These are phyloP conservation scores for Cryptus viduatorius DNA, from an alignment of 2,888 invertebrate genomes.

Conservation along the genomic window DNA sequence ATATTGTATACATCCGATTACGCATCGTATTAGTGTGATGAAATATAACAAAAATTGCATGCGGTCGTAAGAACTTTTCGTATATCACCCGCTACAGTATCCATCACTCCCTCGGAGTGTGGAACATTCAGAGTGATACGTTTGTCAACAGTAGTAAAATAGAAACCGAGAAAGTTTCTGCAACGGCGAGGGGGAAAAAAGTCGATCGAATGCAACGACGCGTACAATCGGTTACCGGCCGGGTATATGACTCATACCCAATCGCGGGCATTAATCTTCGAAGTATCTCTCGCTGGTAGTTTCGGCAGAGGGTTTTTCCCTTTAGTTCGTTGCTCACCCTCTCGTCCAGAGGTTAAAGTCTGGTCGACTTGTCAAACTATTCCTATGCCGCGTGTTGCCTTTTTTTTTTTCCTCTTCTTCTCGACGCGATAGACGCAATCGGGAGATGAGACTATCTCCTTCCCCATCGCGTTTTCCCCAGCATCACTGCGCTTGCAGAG, in stretches of 20 bases:
- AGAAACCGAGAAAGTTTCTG: background rate
- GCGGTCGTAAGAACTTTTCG: slow-evolving; percentile 8
- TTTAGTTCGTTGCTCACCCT: slow-evolving; percentile 37
- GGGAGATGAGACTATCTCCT: slow-evolving; percentile 44
- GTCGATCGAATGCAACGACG: slow-evolving; percentile 70
- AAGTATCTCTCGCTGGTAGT: slow-evolving; percentile 50
- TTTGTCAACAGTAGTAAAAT: slow-evolving; percentile 23
- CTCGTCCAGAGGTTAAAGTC: slow-evolving; percentile 4
- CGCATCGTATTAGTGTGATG: slow-evolving; percentile 18
- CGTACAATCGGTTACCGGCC: slow-evolving; percentile 67
- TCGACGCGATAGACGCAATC: slow-evolving; percentile 55
- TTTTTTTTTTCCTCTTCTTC: background rate
- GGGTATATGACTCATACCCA: slow-evolving; percentile 71
- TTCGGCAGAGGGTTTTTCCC: slow-evolving; percentile 35
- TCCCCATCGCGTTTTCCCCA: too few relatives aligned
- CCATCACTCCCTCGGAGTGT: background rate
- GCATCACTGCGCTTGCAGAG: background rate
- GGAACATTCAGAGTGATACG: slow-evolving; percentile 26
- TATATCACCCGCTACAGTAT: background rate
- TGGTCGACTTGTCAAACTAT: slow-evolving; percentile 27
- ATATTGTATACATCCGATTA: background rate
- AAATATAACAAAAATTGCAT: background rate
- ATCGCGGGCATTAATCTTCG: slow-evolving; percentile 71
- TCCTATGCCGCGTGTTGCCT: slow-evolving; percentile 4
- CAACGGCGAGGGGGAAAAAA: slow-evolving; percentile 54